Evolutionary conservation across 2,797 vertebrate genomes (phyloP).

Genomic region (Pyrrhura leucotis): DNA sequence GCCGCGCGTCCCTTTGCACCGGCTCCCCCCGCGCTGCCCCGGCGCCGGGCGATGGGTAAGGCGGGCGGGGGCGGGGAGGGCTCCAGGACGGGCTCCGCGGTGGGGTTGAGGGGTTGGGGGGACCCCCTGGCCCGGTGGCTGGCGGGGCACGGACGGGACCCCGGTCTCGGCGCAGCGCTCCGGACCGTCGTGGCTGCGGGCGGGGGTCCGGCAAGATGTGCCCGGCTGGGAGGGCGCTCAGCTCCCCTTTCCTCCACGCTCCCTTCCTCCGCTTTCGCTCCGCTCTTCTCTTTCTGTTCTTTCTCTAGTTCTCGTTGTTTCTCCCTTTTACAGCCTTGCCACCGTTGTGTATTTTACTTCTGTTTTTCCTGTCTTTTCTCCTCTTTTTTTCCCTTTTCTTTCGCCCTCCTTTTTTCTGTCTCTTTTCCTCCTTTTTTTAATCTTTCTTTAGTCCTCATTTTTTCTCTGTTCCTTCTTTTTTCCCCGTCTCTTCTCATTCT

Average conservation of each 20-base stretch:
- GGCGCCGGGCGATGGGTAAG: constrained; percentile 53
- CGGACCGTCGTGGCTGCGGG: neutral
- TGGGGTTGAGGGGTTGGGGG: neutral
- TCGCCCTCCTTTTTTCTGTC: too few species aligned
- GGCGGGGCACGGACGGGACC: neutral
- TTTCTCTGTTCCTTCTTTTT: too few species aligned
- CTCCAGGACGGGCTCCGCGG: neutral
- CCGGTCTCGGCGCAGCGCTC: neutral
- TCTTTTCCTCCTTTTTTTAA: neutral
- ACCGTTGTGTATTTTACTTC: rapidly evolving
- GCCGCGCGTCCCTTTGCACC: neutral
- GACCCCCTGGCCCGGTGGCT: neutral
- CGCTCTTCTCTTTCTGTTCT: neutral
- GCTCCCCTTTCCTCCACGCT: neutral
- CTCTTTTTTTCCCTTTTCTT: too few species aligned
- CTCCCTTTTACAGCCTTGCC: too few species aligned
- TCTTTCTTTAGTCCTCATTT: too few species aligned
- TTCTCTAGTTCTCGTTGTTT: neutral
- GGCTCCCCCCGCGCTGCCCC: neutral
- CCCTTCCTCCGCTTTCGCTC: neutral
- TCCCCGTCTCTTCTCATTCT: rapidly evolving
- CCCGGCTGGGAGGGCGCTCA: neutral
- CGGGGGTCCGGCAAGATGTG: neutral
- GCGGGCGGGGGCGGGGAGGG: neutral
- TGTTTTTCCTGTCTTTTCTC: neutral